Evolutionary conservation across 2,797 vertebrate species (phyloP).

Genomic region (Diceros bicornis): DNA sequence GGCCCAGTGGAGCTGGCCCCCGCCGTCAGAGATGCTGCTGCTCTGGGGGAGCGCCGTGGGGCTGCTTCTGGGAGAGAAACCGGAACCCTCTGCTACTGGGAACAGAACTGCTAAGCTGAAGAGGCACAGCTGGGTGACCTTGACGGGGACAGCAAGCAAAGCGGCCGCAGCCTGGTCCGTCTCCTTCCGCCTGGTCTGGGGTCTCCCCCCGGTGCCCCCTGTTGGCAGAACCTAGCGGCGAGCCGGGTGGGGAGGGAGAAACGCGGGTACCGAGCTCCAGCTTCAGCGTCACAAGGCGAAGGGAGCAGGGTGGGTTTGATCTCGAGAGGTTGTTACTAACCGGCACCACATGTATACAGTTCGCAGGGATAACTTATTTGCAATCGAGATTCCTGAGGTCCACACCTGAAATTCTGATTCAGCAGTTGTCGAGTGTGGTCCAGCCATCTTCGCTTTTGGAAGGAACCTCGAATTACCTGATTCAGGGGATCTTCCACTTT

Average conservation of each 20-base stretch:
- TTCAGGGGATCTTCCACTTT: neutral
- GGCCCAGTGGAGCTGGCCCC: neutral
- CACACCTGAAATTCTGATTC: neutral
- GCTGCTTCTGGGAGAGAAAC: neutral
- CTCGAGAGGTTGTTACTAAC: neutral
- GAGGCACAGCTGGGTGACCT: neutral
- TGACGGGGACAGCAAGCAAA: neutral
- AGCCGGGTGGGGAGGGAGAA: neutral
- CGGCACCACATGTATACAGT: neutral
- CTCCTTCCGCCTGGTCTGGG: neutral
- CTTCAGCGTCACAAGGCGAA: neutral
- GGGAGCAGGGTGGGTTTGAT: neutral
- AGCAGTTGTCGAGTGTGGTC: neutral
- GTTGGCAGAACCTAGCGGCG: neutral
- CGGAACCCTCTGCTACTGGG: neutral
- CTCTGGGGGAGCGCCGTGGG: neutral
- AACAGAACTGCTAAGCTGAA: neutral
- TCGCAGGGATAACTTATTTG: neutral
- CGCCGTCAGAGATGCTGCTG: neutral
- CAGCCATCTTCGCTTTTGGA: neutral
- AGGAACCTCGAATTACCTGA: neutral
- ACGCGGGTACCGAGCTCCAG: neutral
- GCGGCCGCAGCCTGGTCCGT: fast-evolving
- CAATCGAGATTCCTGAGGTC: neutral
- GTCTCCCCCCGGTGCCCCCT: neutral